Evolutionary conservation across 1,140 invertebrate genomes (phyloP).

Genomic region (Cherax quadricarinatus): DNA sequence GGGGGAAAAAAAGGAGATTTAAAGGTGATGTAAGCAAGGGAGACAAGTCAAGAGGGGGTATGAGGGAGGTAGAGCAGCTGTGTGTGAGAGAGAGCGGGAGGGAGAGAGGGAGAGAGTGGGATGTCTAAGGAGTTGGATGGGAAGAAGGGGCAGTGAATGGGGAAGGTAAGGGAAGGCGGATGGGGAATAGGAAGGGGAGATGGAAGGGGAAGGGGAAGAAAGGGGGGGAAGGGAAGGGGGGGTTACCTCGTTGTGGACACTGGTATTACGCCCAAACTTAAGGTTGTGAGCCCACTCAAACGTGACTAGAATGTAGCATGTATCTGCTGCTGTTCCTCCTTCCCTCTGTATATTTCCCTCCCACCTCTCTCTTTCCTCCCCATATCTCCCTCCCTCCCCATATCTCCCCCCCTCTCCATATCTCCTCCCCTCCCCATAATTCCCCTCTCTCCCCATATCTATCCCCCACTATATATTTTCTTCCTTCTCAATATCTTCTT

Average conservation of each 20-base stretch:
- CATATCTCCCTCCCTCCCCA: neutral
- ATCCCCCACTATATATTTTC: no score
- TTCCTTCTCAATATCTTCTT: no score
- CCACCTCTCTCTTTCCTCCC: slow-evolving; percentile 7
- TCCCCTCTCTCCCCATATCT: no score
- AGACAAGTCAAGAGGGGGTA: no score
- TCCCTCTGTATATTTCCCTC: neutral
- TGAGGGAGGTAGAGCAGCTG: neutral
- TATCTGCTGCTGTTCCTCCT: slow-evolving; percentile 11
- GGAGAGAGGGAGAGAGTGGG: neutral
- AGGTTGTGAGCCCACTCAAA: slow-evolving; percentile 43
- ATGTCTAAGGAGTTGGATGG: neutral
- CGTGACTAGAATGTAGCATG: slow-evolving; percentile 38
- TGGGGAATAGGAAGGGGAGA: neutral
- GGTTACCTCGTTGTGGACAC: slow-evolving; percentile 38
- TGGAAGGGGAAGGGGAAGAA: no score
- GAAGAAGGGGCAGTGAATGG: neutral
- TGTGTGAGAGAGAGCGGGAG: neutral
- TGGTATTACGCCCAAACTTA: slow-evolving; percentile 49
- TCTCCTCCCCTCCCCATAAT: no score
- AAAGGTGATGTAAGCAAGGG: neutral
- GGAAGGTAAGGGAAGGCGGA: neutral
- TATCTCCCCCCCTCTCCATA: no score
- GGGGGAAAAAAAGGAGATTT: neutral
- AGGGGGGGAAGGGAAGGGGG: no score